phyloP scores from a whole-genome alignment of 1,140 invertebrate species.

The Drosophila ambigua region DNA sequence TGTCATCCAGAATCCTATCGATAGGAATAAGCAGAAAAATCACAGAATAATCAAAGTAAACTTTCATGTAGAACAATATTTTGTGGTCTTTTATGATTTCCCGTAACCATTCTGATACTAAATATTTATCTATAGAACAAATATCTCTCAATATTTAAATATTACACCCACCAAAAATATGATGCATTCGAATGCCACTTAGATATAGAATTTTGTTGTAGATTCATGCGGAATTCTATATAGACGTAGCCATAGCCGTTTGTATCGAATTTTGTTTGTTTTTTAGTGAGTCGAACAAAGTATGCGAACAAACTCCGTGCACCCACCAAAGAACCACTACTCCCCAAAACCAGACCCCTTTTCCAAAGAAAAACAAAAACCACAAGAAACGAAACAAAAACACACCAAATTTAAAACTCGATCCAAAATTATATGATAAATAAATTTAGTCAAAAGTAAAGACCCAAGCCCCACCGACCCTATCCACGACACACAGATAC shows the following conservation, averaged over 20 bases:
- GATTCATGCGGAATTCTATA: slow-evolving; percentile 67
- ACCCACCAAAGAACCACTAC: slow-evolving; percentile 34
- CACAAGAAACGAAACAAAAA: slow-evolving; percentile 38
- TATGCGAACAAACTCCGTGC: slow-evolving; percentile 81
- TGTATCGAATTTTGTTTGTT: slow-evolving; percentile 84
- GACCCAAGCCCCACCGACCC: background rate
- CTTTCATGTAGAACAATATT: background rate
- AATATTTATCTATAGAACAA: slow-evolving; percentile 36
- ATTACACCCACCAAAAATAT: slow-evolving; percentile 75
- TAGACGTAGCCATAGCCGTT: slow-evolving; percentile 64
- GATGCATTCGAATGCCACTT: slow-evolving; percentile 72
- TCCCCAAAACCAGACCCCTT: background rate
- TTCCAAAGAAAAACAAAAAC: slow-evolving; percentile 16
- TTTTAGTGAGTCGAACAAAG: slow-evolving; percentile 82
- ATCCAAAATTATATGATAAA: slow-evolving; percentile 42
- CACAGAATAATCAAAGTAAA: no score
- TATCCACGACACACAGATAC: slow-evolving; percentile 39
- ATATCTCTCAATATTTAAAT: slow-evolving; percentile 57
- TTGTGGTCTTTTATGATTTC: slow-evolving; percentile 17
- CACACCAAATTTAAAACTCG: slow-evolving; percentile 42
- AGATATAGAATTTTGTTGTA: slow-evolving; percentile 67
- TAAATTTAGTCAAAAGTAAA: slow-evolving; percentile 25
- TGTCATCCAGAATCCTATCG: background rate
- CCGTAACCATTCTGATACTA: slow-evolving; percentile 28
- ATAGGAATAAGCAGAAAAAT: no score